Percentiles rank a stretch among this genome's conserved stretches.
These are phyloP conservation scores for Anoplius nigerrimus DNA, from an alignment of 2,888 invertebrate genomes.

Conservation along the genomic window DNA sequence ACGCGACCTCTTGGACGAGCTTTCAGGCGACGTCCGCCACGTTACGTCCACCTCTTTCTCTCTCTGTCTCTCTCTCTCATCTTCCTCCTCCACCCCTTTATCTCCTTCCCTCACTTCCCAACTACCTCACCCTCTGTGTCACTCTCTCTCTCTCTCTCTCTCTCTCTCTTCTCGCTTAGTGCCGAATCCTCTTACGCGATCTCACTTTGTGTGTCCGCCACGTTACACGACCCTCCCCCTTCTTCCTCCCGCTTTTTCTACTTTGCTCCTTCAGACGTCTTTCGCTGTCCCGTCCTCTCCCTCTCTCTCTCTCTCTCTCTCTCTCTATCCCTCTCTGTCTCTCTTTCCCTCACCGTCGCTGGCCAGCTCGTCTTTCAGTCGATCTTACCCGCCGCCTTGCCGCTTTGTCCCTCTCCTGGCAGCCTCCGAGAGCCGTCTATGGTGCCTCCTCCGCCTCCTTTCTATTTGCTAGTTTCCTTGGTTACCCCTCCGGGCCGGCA, in stretches of 20 bases:
- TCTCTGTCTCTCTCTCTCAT: slow-evolving; percentile 15
- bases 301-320: slow-evolving; percentile 23
- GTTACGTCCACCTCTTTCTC: slow-evolving; percentile 61
- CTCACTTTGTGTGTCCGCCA: slow-evolving; percentile 7
- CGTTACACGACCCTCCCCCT: slow-evolving; percentile 15
- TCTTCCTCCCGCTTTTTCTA: slow-evolving; percentile 15
- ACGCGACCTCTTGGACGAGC: slow-evolving; percentile 63
- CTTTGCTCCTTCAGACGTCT: slow-evolving; percentile 38
- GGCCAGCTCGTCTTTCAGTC: background rate
- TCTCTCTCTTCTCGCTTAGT: slow-evolving; percentile 1
- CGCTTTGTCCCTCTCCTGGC: no score
- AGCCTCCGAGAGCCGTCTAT: background rate
- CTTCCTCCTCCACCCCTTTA: slow-evolving; percentile 10
- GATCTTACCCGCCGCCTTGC: slow-evolving; percentile 5
- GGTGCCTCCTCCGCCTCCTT: slow-evolving; percentile 17
- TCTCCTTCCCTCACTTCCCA: slow-evolving; percentile 11
- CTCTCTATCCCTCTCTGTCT: slow-evolving; percentile 22
- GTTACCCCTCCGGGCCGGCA: slow-evolving; percentile 2
- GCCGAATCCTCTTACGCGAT: no score
- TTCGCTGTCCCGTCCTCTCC: slow-evolving; percentile 24
- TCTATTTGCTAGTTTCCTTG: slow-evolving; percentile 16
- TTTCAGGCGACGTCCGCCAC: slow-evolving; percentile 67
- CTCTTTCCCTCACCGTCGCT: slow-evolving; percentile 2
- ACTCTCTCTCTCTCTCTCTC: background rate
- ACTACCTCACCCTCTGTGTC: slow-evolving; percentile 1